phyloP scores from a whole-genome alignment of 2,113 vertebrate genomes.

The Nansenia antarctica region DNA sequence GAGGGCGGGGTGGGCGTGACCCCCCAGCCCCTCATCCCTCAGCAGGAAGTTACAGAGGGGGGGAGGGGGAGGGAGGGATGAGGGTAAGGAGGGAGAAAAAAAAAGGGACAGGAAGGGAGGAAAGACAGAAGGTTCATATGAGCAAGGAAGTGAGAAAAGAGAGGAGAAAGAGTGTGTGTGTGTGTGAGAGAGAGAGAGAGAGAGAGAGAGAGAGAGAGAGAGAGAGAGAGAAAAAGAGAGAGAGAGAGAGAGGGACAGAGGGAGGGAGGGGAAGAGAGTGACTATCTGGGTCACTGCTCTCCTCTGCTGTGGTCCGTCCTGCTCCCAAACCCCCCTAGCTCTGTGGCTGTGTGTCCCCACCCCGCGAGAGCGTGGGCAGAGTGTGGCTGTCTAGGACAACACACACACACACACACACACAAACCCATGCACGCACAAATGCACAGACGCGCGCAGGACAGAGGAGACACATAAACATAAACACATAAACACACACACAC shows the following conservation, averaged over 20 bases:
- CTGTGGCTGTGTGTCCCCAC: constrained; percentile 20
- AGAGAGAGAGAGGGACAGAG: constrained; percentile 4
- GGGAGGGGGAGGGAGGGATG: constrained; percentile 41
- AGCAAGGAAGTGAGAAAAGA: constrained; percentile 4
- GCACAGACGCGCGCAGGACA: too few species aligned
- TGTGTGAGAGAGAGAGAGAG: constrained; percentile 12
- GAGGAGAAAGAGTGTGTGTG: constrained; percentile 4
- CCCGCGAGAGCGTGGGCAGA: constrained; percentile 32
- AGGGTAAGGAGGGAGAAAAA: not conserved
- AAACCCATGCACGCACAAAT: constrained; percentile 5
- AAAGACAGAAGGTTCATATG: constrained; percentile 11
- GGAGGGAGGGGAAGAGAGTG: constrained; percentile 33
- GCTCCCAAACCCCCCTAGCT: constrained; percentile 16
- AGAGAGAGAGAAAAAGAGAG: constrained; percentile 13
- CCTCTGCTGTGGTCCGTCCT: constrained; percentile 35
- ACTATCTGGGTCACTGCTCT: constrained; percentile 76
- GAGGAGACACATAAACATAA: too few species aligned
- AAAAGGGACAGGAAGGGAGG: constrained; percentile 24
- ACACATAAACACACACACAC: too few species aligned
- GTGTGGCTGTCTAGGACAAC: constrained; percentile 33
- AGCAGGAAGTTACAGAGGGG: constrained; percentile 70
- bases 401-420: constrained; percentile 31
- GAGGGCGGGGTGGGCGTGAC: constrained; percentile 77
- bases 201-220: constrained; percentile 4
- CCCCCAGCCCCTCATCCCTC: constrained; percentile 55